Base-by-base conservation (phyloP, 53 echinoderm and acorn worm genomes). In the Echinarachnius parma region DNA sequence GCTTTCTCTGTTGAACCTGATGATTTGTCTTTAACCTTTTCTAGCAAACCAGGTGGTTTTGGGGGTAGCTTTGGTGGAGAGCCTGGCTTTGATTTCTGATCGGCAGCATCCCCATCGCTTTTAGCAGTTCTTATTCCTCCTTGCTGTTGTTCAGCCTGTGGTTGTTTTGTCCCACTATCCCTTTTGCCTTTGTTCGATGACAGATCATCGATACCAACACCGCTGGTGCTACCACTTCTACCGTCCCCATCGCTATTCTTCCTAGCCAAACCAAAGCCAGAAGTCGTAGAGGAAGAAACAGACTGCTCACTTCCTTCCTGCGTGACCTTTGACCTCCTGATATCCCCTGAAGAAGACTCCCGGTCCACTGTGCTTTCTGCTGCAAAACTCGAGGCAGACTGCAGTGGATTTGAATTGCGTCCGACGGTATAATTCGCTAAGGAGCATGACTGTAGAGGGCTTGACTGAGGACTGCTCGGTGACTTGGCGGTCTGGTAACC, bases 11-110 rank as follows among this genome's bases (percentile, higher is more conserved):
- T n/a, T n/a, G n/a, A n/a, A n/a, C n/a, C n/a, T n/a, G n/a, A n/a
- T n/a, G n/a, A n/a, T n/a, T n/a, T n/a, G n/a, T 72, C 74, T n/a
- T 56, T 72, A 28, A 72, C 57, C 28, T 72, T 72, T 5, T 71
- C 72, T 36, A 83, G 69, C 32, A 83, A 48, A 22, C 70, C 69
- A 4, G 83, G 68, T 9, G 83, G 83, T 31, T 83, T 83, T 21
- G 83, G 83, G 2, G 83, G 83, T 14, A 82, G 66, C 65, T 82
- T 82, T 25, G 83, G 83, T 9, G 78, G 83, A 14, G 69, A 57
- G 50, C 59, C 70, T 48, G 11, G 49, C 2, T 32, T 45, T 33
- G 52, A 31, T 11, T 33, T 67, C 0, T n/a, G 22, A 21, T 61
- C 62, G 14, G 39, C 39, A 7, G 13, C 39, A 7, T 7, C 39